Conservation (phyloP, 2,888 invertebrate genomes). For the Euclidia mi region DNA sequence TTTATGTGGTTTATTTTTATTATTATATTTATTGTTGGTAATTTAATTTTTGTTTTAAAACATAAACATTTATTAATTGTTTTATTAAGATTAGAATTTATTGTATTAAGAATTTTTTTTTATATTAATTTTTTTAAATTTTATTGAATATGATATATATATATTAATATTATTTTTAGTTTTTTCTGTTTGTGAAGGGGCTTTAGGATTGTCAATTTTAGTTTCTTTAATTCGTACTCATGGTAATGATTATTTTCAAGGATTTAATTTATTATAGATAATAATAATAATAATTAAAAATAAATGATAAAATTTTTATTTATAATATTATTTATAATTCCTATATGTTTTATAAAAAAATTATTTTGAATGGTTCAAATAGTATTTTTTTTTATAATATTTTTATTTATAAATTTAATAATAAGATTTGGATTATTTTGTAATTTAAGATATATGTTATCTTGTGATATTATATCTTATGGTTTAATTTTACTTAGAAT, state of each 20-base stretch:
- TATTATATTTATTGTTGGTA: constrained; percentile 85
- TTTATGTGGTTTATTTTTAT: constrained; percentile 78
- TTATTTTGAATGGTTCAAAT: constrained; percentile 89
- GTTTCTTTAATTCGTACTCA: constrained; percentile 90
- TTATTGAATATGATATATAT: constrained; percentile 85
- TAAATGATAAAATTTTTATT: constrained; percentile 89
- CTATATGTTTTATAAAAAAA: constrained; percentile 85
- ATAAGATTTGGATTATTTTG: constrained; percentile 72
- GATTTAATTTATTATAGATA: constrained; percentile 85
- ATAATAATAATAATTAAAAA: background rate
- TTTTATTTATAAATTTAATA: constrained; percentile 83
- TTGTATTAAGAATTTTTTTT: constrained; percentile 89
- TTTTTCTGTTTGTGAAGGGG: constrained; percentile 91
- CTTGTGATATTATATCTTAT: constrained; percentile 88
- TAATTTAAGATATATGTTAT: constrained; percentile 82
- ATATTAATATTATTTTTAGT: constrained; percentile 91
- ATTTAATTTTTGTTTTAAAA: constrained; percentile 88
- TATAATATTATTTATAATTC: constrained; percentile 84
- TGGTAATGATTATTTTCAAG: constrained; percentile 91
- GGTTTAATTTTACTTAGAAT: constrained; percentile 89
- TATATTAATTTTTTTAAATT: constrained; percentile 82
- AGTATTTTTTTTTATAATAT: constrained; percentile 84
- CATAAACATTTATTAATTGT: constrained; percentile 90
- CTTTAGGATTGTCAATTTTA: constrained; percentile 91
- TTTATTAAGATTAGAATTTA: constrained; percentile 91